Conservation (phyloP, 2,888 invertebrate genomes). For the Sarcophaga rosellei region DNA sequence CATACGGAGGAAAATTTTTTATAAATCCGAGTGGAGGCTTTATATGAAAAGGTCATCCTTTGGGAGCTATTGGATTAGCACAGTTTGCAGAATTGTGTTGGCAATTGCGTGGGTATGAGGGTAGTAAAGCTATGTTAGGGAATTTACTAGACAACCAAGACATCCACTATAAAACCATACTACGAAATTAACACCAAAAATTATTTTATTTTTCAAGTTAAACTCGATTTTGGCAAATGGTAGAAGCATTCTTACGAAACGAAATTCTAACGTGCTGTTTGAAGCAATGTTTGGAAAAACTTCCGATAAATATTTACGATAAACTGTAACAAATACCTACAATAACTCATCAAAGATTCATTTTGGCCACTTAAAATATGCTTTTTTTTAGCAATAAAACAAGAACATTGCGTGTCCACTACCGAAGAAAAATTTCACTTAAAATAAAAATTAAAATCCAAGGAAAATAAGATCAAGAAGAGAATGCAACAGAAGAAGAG, state of each 20-base stretch:
- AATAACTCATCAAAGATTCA: conserved; percentile 21
- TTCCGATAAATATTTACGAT: conserved; percentile 21
- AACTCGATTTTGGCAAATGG: no score
- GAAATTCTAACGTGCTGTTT: not conserved
- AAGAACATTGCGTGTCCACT: conserved; percentile 47
- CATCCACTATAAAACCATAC: no score
- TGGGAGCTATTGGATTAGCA: no score
- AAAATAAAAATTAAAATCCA: not conserved
- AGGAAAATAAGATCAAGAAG: conserved; percentile 16
- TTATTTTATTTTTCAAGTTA: no score
- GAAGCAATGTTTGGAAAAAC: not conserved
- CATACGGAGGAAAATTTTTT: no score
- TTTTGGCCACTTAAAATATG: not conserved
- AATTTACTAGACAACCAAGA: no score
- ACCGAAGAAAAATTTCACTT: not conserved
- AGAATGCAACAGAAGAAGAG: conserved; percentile 8
- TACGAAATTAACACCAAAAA: no score
- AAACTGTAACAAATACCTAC: conserved; percentile 46
- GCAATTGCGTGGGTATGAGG: no score
- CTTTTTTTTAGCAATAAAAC: not conserved
- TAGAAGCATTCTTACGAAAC: not conserved
- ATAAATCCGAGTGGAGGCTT: no score
- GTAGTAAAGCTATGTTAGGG: no score
- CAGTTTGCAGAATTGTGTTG: no score
- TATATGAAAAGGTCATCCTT: no score